A percentile compares a stretch with the other conserved stretches of the same genome.
These are phyloP conservation scores for Panthera tigris DNA, from an alignment of 2,113 vertebrate species.

Conservation along the genomic window DNA sequence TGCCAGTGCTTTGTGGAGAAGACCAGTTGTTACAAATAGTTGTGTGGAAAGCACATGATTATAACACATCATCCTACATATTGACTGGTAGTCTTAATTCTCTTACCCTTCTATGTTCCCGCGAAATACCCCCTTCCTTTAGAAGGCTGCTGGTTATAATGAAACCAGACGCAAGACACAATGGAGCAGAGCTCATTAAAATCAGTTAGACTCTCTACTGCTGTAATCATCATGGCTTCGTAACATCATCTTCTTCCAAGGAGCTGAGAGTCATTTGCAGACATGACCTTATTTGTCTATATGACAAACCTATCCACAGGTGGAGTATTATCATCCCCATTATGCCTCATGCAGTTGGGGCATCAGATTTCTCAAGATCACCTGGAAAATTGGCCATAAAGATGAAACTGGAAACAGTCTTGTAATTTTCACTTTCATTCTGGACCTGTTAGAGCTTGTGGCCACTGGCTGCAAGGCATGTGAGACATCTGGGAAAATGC, in stretches of 20 bases:
- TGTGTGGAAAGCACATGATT: neutral
- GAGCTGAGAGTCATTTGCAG: neutral
- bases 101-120: neutral
- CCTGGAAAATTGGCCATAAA: neutral
- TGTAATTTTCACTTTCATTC: neutral
- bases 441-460: constrained; percentile 11
- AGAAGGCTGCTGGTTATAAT: neutral
- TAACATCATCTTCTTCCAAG: neutral
- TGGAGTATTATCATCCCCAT: neutral
- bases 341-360: neutral
- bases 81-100: neutral
- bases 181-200: neutral
- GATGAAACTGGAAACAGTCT: neutral
- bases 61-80: neutral
- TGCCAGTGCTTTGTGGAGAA: neutral
- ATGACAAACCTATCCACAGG: neutral
- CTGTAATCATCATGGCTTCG: neutral
- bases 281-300: constrained; percentile 12
- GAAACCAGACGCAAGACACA: neutral
- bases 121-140: neutral
- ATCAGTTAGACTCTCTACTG: neutral
- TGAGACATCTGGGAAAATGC: neutral
- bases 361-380: neutral
- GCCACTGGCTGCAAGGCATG: neutral
- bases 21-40: neutral